Base-by-base conservation (phyloP, 2,113 vertebrate genomes). In the Leptocoma aspasia region DNA sequence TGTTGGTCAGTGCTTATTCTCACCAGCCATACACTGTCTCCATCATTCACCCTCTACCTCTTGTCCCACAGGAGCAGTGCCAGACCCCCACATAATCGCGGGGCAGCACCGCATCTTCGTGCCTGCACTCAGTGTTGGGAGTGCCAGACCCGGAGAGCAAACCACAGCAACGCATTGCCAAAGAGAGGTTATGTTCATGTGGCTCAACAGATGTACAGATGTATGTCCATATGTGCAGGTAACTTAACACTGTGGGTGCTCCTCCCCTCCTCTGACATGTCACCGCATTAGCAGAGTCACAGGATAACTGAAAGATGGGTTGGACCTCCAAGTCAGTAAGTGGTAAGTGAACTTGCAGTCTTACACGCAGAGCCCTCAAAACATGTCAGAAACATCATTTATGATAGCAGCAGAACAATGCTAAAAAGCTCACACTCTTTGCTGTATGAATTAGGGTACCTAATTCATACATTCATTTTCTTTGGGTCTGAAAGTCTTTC, bases 21-120 rank as follows among this genome's bases (percentile, higher is more conserved):
- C 2, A 2, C 27, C 57, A 80, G 33, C n/a, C 1, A 2, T 33
- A 30, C 0, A 0, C 23, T 71, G 35, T 35, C 77, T 80, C 53
- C 30, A 52, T 54, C 31, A 27, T 41, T 26, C 44, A 61, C 7
- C 35, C 15, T 59, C 72, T 50, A 26, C 37, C 37, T 82, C 79
- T 45, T n/a, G 33, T 44, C 54, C 76, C 2, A 0, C 28, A 41
- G 50, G 16, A 45, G 28, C 66, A 72, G 80, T 28, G 33, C 19
- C 63, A 89, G 63, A 69, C 13, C 33, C 33, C 14, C 19, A 31
- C 33, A 19, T 6, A 68, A 45, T 11, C 4, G 1, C 3, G 0
- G 49, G 44, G 27, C 57, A 73, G n/a, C 60, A 69, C 31, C 0
- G 1, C 9, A 6, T 31, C 35, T 72, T 45, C n/a, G 18, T 2